Base-by-base conservation (phyloP, 2,113 vertebrate species). In the Aplodontia rufa region DNA sequence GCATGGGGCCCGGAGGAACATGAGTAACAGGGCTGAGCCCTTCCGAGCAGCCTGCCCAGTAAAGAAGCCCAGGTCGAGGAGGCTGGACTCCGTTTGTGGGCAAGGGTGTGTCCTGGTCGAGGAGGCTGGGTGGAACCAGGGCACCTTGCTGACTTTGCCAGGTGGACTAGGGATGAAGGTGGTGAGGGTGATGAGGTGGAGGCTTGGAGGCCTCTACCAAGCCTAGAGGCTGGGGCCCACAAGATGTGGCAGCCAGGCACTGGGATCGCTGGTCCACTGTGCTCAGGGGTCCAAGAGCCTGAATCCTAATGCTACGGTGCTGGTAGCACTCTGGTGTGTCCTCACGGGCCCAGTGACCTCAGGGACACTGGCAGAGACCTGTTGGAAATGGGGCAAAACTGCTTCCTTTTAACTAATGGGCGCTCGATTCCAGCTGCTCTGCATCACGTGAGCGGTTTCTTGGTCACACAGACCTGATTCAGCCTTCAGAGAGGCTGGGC, bases 81-180 rank as follows among this genome's bases (percentile, higher is more conserved):
- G 47, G 32, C 82, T 45, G 55, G 35, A 12, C 75, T 72, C 1
- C 2, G 37, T 1, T 24, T 2, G 16, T 8, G 4, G 8, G 28
- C 74, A 16, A 3, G 1, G 11, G 37, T 24, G 42, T 8, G 7
- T 49, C 64, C n/a, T n/a, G 1, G 9, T 35, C 1, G 0, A 20
- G 64, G 60, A 74, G 47, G 32, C 82, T 45, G 55, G 35, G n/a
- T n/a, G n/a, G n/a, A n/a, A 12, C 75, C n/a, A n/a, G n/a, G n/a
- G 45, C 16, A 13, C 13, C 6, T 2, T 5, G 8, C 79, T 17
- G n/a, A 37, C 47, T 42, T 1, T 28, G 17, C 26, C 37, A 17
- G 20, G 2, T 0, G 5, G 81, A 84, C n/a, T 35, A 55, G 0
- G 6, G 60, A 24, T 40, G 42, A 37, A 5, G 75, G 58, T 42